phyloP scores from a whole-genome alignment of 2,888 invertebrate species.

The Drosophila helvetica region DNA sequence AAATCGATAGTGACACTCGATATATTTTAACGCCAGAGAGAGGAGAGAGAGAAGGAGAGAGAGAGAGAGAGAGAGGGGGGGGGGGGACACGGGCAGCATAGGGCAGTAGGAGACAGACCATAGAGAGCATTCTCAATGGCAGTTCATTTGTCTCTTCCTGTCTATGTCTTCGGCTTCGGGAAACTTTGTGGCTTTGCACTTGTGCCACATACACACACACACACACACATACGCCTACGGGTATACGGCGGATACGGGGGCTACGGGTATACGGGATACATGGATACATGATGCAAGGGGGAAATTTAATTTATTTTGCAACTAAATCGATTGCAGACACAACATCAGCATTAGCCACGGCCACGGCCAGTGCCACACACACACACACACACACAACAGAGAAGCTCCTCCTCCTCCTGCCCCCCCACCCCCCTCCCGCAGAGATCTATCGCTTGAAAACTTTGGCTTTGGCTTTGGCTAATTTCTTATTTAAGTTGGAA shows the following conservation, averaged over 20 bases:
- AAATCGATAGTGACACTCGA: conserved; percentile 71
- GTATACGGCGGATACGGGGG: too few species aligned
- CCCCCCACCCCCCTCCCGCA: background rate
- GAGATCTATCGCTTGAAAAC: conserved; percentile 23
- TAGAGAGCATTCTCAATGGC: conserved; percentile 40
- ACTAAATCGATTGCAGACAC: conserved; percentile 64
- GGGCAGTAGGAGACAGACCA: background rate
- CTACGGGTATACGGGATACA: background rate
- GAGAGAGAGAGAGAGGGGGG: too few species aligned
- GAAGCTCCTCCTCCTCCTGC: background rate
- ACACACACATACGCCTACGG: conserved; percentile 1
- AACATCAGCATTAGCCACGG: conserved; percentile 27
- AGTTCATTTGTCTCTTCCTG: conserved; percentile 64
- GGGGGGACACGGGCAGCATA: background rate
- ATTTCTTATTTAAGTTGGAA: conserved; percentile 31
- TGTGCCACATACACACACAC: conserved; percentile 3
- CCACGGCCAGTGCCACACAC: conserved; percentile 2
- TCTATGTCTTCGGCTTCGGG: conserved; percentile 27
- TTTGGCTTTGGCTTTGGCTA: conserved; percentile 43
- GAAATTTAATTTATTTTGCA: conserved; percentile 73
- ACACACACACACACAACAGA: conserved; percentile 11
- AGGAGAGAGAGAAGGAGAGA: background rate
- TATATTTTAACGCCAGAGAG: conserved; percentile 41
- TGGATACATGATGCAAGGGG: conserved; percentile 20
- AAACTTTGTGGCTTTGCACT: conserved; percentile 49